Percentiles rank a stretch among this genome's conserved stretches.
phyloP scores from a whole-genome alignment of 2,113 vertebrate genomes.

The Callocephalon fimbriatum region DNA sequence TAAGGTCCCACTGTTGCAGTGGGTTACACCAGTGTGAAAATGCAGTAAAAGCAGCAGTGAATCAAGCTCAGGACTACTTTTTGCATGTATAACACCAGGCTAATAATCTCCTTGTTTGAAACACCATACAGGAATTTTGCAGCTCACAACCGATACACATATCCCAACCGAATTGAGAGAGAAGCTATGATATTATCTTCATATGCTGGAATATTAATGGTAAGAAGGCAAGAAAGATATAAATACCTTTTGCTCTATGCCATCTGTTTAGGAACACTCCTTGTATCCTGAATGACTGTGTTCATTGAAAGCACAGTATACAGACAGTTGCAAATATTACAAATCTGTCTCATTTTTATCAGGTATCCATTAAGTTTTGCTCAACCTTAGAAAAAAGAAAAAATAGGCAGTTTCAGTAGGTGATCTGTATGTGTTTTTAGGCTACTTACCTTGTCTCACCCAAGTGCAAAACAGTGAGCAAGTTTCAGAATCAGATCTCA shows the following conservation, averaged over 20 bases:
- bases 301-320: background rate
- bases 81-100: background rate
- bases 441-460: background rate
- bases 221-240: constrained; percentile 49
- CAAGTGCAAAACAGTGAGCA: background rate
- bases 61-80: background rate
- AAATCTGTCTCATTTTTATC: background rate
- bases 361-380: background rate
- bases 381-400: background rate
- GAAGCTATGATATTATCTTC: constrained; percentile 91
- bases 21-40: background rate
- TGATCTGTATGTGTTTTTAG: accelerated
- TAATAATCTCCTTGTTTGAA: background rate
- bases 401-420: background rate
- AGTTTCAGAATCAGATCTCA: background rate
- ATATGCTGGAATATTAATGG: constrained; percentile 87
- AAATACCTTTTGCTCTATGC: background rate
- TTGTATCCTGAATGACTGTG: background rate
- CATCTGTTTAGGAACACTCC: background rate
- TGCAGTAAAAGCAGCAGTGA: background rate
- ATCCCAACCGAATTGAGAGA: constrained; percentile 77
- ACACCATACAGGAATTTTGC: constrained; percentile 55
- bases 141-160: background rate
- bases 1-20: background rate
- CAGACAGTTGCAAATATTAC: background rate